Conservation (phyloP, 2,797 vertebrate genomes). For the Luscinia megarhynchos region DNA sequence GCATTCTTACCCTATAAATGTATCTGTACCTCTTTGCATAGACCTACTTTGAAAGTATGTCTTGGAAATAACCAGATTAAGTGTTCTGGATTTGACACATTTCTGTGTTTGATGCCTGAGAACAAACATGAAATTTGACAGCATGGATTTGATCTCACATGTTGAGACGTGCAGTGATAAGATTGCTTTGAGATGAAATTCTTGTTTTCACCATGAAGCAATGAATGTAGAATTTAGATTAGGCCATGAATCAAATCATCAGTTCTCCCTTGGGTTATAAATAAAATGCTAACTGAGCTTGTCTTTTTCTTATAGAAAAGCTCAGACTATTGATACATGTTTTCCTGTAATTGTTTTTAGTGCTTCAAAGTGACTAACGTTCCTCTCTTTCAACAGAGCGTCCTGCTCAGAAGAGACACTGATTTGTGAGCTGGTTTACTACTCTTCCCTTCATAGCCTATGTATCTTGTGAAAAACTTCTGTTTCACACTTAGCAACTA, state of each 20-base stretch:
- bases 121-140: background rate
- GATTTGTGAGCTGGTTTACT: background rate
- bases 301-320: background rate
- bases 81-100: background rate
- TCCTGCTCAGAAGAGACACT: background rate
- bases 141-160: slow-evolving; percentile 6
- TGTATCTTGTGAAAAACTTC: background rate
- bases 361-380: background rate
- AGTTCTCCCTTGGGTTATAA: background rate
- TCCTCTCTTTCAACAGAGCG: background rate
- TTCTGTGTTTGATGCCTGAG: background rate
- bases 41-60: background rate
- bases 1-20: background rate
- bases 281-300: background rate
- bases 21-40: background rate
- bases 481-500: background rate
- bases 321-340: background rate
- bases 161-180: background rate
- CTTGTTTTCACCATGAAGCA: slow-evolving; percentile 23
- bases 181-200: slow-evolving; percentile 4
- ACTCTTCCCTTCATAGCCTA: background rate
- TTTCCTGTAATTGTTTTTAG: background rate
- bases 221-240: slow-evolving; percentile 40
- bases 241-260: background rate
- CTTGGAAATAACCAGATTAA: background rate